phyloP scores from a whole-genome alignment of 2,113 vertebrate genomes.

The Urocitellus parryii region DNA sequence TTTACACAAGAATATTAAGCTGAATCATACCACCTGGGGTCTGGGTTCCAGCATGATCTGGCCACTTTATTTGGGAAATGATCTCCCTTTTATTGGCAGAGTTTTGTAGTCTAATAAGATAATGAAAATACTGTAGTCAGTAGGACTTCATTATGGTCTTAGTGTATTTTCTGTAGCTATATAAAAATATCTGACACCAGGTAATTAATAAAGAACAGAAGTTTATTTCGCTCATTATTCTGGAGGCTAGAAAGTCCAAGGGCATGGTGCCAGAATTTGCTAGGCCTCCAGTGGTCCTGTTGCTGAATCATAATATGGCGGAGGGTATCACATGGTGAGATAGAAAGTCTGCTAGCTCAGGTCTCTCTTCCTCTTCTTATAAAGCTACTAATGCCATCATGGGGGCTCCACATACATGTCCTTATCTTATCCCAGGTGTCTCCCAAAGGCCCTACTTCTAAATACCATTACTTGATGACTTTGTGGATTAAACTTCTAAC shows the following conservation, averaged over 20 bases:
- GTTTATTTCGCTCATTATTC: neutral
- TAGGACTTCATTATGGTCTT: neutral
- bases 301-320: neutral
- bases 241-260: neutral
- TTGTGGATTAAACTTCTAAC: neutral
- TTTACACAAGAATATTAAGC: neutral
- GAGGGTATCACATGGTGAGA: neutral
- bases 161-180: neutral
- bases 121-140: neutral
- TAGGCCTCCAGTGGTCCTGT: too few relatives aligned
- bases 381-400: neutral
- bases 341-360: neutral
- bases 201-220: too few relatives aligned
- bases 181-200: neutral
- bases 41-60: neutral
- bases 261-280: neutral
- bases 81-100: neutral
- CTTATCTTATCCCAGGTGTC: too few relatives aligned
- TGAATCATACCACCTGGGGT: neutral
- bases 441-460: neutral
- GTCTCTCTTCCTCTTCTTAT: neutral
- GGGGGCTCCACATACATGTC: too few relatives aligned
- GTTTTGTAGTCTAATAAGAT: neutral
- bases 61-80: neutral
- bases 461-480: neutral